Base-by-base conservation (phyloP, 2,797 vertebrate species). In the Otus scops region DNA sequence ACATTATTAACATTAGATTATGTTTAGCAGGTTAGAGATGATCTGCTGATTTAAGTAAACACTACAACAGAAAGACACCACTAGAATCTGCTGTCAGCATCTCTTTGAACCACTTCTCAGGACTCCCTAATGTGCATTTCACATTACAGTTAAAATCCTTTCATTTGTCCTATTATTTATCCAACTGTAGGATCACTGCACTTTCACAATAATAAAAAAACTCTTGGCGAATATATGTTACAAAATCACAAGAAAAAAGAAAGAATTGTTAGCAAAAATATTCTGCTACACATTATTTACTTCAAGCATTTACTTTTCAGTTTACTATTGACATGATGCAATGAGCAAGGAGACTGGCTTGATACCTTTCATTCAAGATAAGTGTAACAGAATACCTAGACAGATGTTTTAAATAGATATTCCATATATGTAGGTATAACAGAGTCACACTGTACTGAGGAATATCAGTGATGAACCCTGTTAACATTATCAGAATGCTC, bases 1-100 rank as follows among this genome's bases (percentile, higher is more conserved):
- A 56, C 73, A 82, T 88, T 98, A 96, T 96, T 97, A 97, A 96
- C 92, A 91, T 63, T 76, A 92, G 91, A 97, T 92, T 95, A 47
- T 93, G 87, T 83, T 97, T 96, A 94, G 60, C 73, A 96, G 70
- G 85, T 96, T 96, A 95, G 92, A 74, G 82, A 97, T 77, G 96
- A 95, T 90, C 47, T 92, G 93, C 95, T 97, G 95, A 97, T 92
- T 83, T 73, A 92, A 88, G 85, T 93, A 95, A 96, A 92, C 13
- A 39, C 45, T 69, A 65, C 51, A 88, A 94, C 74, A 67, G 94
- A 92, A 97, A 94, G 63, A 92, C 47, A 81, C 38, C 74, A 82
- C 65, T 74, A 92, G 78, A 93, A 89, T 65, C 84, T 93, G 63
- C 87, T 89, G 90, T 96, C 95, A 97, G 96, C 95, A 96, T 69